Percentiles rank a stretch among this genome's conserved stretches.
These are phyloP conservation scores for Ibidorhyncha struthersii DNA, from an alignment of 2,113 vertebrate species.

Conservation along the genomic window DNA sequence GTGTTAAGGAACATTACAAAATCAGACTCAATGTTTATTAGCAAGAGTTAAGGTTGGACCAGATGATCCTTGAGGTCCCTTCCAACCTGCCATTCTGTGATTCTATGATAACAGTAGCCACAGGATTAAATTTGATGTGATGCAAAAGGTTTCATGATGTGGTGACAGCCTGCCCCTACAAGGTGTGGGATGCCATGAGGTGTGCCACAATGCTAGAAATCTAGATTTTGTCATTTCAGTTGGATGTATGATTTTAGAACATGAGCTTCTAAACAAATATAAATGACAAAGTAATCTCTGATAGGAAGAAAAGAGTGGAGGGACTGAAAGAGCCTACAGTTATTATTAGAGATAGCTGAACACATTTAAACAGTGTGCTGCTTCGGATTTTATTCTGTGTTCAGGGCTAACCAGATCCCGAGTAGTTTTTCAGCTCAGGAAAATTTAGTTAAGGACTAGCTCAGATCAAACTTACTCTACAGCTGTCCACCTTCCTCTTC, in stretches of 20 bases:
- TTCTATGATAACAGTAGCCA: background rate
- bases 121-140: background rate
- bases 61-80: background rate
- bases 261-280: background rate
- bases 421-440: background rate
- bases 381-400: background rate
- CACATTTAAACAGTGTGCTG: background rate
- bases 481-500: background rate
- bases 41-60: background rate
- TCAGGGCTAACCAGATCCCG: background rate
- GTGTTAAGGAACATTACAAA: constrained; percentile 1
- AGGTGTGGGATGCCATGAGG: background rate
- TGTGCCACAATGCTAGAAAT: background rate
- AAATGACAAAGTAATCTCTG: background rate
- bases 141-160: background rate
- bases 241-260: background rate
- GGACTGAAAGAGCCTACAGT: background rate
- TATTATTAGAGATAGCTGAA: background rate
- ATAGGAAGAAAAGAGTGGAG: background rate
- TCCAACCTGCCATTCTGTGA: background rate
- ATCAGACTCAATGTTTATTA: constrained; percentile 44
- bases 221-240: background rate
- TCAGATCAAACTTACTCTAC: background rate
- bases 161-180: background rate
- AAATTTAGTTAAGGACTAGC: background rate